Conservation (phyloP, 2,797 vertebrate species). For the Paramormyrops hopkinsi region DNA sequence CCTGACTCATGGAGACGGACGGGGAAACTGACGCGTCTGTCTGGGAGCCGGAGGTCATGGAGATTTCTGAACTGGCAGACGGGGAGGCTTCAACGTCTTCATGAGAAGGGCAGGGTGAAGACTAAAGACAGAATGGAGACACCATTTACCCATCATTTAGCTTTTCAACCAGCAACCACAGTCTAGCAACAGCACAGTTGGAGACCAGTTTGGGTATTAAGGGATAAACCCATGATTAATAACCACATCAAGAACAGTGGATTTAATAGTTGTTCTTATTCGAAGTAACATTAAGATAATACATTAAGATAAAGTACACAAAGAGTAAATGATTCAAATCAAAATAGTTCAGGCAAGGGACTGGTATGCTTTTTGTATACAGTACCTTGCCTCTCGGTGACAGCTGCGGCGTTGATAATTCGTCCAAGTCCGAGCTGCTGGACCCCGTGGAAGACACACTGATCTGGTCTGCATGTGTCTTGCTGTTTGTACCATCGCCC, state of each 20-base stretch:
- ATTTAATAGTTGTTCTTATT: neutral
- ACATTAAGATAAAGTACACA: neutral
- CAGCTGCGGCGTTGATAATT: constrained; percentile 39
- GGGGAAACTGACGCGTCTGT: neutral
- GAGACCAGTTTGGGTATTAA: neutral
- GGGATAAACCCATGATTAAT: neutral
- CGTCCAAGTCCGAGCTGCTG: constrained; percentile 62
- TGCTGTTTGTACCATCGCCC: constrained; percentile 46
- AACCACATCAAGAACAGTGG: neutral
- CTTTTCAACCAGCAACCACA: neutral
- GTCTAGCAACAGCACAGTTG: neutral
- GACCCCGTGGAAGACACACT: constrained; percentile 61
- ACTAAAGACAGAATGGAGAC: constrained; percentile 33
- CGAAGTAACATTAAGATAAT: neutral
- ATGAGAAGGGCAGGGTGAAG: constrained; percentile 52
- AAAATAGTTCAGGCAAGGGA: neutral
- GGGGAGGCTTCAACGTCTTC: constrained; percentile 43
- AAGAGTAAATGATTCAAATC: neutral
- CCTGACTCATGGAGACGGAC: neutral
- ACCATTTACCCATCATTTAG: neutral
- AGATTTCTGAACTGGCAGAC: constrained; percentile 24
- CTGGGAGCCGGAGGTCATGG: constrained; percentile 17
- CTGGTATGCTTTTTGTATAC: neutral
- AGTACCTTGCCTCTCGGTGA: constrained; percentile 48
- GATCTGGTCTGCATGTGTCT: constrained; percentile 54